Conservation (phyloP, 2,888 invertebrate genomes). For the Calliphora vomitoria region DNA sequence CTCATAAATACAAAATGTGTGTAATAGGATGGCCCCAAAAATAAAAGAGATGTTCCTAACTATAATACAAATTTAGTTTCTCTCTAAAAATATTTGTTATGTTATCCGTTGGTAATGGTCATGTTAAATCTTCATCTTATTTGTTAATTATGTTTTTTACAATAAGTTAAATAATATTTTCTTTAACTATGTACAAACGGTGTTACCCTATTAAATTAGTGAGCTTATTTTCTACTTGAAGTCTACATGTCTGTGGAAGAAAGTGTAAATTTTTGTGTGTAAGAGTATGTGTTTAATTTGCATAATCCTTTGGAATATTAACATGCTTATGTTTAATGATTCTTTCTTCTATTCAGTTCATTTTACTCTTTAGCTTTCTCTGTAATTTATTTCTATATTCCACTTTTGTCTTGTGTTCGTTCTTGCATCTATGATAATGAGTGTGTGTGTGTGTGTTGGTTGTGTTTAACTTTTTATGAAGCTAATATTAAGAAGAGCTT, state of each 20-base stretch:
- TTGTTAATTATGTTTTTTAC: no score
- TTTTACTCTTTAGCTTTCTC: slow-evolving; percentile 31
- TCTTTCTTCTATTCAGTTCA: slow-evolving; percentile 55
- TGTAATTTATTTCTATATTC: slow-evolving; percentile 41
- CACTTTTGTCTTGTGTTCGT: slow-evolving; percentile 39
- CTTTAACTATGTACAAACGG: no score
- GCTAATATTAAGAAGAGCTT: slow-evolving; percentile 66
- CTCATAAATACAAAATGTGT: neutral
- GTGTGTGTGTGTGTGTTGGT: neutral
- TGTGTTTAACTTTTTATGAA: slow-evolving; percentile 64
- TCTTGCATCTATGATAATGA: slow-evolving; percentile 1
- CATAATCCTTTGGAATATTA: slow-evolving; percentile 76
- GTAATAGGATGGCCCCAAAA: no score
- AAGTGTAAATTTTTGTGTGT: no score
- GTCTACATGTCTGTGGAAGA: neutral
- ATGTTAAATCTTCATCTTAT: no score
- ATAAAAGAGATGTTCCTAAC: no score
- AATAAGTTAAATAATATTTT: no score
- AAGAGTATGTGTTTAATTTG: slow-evolving; percentile 69
- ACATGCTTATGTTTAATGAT: slow-evolving; percentile 74
- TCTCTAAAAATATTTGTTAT: no score
- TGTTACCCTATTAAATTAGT: neutral
- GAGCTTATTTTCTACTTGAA: slow-evolving; percentile 60
- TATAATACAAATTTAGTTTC: no score
- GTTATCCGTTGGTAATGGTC: no score